Evolutionary conservation across 2,888 invertebrate genomes (phyloP).

Genomic region (Peribatodes rhomboidaria): DNA sequence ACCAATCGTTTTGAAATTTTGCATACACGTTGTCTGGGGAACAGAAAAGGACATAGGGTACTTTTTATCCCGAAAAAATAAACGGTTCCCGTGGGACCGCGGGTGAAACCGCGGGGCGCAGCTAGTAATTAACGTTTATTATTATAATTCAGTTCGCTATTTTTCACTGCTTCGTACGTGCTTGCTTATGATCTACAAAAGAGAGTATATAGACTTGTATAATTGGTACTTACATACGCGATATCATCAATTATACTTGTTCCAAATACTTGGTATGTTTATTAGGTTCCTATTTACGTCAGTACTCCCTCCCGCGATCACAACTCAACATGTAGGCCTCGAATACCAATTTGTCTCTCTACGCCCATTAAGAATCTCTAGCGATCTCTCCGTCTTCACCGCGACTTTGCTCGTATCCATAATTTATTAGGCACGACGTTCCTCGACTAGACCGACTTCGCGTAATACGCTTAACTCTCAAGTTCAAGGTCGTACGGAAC

Average conservation of each 20-base stretch:
- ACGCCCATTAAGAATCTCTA: slow-evolving; percentile 33
- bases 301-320: slow-evolving; percentile 7
- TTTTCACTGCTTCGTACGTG: too few relatives aligned
- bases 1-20: too few relatives aligned
- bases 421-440: slow-evolving; percentile 31
- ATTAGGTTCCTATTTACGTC: slow-evolving; percentile 10
- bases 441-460: slow-evolving; percentile 27
- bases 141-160: too few relatives aligned
- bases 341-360: slow-evolving; percentile 28
- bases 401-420: slow-evolving; percentile 32
- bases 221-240: too few relatives aligned
- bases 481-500: slow-evolving; percentile 38
- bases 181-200: too few relatives aligned
- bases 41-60: too few relatives aligned
- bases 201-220: background rate
- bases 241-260: too few relatives aligned
- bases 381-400: slow-evolving; percentile 28
- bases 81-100: too few relatives aligned
- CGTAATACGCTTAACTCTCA: slow-evolving; percentile 23
- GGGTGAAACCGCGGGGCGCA: too few relatives aligned
- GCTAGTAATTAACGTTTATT: too few relatives aligned
- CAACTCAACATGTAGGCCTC: slow-evolving; percentile 19
- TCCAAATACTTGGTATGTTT: slow-evolving; percentile 5
- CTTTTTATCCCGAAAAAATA: too few relatives aligned
- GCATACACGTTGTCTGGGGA: too few relatives aligned